A percentile compares a stretch with the other conserved stretches of the same genome.
phyloP scores from a whole-genome alignment of 2,888 invertebrate species.

The Ditula angustiorana region DNA sequence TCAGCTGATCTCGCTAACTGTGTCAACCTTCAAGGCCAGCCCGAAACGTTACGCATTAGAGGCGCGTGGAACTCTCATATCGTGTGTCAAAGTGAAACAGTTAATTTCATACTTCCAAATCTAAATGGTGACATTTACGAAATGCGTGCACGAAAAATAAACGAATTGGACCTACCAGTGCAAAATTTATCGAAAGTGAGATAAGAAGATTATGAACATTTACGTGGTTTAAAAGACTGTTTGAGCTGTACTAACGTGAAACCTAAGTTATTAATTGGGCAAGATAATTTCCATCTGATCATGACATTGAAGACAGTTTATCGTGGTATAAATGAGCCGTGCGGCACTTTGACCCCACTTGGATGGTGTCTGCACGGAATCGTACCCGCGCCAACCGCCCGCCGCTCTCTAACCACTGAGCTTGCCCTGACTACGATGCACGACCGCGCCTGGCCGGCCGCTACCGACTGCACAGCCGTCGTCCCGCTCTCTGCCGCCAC shows the following conservation, averaged over 20 bases:
- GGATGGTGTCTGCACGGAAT: neutral
- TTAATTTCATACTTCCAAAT: neutral
- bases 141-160: neutral
- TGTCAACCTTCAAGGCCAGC: neutral
- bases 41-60: neutral
- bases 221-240: neutral
- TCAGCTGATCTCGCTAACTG: neutral
- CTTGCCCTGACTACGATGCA: no score
- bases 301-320: neutral
- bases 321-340: neutral
- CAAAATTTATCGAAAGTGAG: neutral
- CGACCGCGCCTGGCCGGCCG: no score
- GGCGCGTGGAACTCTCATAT: neutral
- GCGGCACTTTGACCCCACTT: neutral
- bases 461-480: no score
- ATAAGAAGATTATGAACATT: neutral
- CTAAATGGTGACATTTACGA: neutral
- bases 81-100: neutral
- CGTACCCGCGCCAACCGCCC: neutral
- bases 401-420: neutral
- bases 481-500: no score
- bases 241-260: neutral
- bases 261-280: neutral
- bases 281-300: neutral
- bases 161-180: no score